Base-by-base conservation (phyloP, 2,888 invertebrate genomes). In the Arctia plantaginis region DNA sequence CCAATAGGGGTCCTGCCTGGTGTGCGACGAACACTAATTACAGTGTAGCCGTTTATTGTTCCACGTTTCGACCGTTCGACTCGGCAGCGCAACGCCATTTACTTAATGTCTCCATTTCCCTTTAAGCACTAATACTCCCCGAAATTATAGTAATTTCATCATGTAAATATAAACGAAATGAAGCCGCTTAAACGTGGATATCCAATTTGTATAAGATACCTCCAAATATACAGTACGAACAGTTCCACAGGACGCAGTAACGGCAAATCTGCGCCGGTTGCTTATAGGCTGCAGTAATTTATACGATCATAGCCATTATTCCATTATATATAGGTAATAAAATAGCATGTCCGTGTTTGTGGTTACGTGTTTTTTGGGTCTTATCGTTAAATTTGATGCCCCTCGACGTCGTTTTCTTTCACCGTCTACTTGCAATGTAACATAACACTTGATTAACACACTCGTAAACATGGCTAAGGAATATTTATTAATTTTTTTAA, bases 101-200 rank as follows among this genome's bases (percentile, higher is more conserved):
- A 74, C 74, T 74, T 82, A 77, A 82, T 80, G 78, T 82, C 81
- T 82, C 79, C 80, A 82, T 82, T 85, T 82, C 80, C 75, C 66
- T 71, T 68, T 71, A 74, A 73, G 39, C 73, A 41, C n/a, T 27
- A 69, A 39, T 51, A 55, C 55, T 69, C 35, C n/a, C 35, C n/a
- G 73, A 62, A 79, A 83, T 85, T 80, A 83, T 79, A 81, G 79
- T 70, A 78, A 77, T 79, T 77, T 76, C 64, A 33, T 68, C 69
- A 76, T 81, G 78, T 81, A 79, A 82, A 85, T 80, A 82, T 74
- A 73, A 72, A 67, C 70, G 51, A 71, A 73, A 69, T 47, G 33
- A 66, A 64, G 41, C 51, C 66, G 47, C 47, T 64, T 70, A 69
- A 73, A 73, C 51, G 76, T 69, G 76, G 73, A 76, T 75, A 73